Conservation (phyloP, 2,113 vertebrate species). For the Gobius niger region DNA sequence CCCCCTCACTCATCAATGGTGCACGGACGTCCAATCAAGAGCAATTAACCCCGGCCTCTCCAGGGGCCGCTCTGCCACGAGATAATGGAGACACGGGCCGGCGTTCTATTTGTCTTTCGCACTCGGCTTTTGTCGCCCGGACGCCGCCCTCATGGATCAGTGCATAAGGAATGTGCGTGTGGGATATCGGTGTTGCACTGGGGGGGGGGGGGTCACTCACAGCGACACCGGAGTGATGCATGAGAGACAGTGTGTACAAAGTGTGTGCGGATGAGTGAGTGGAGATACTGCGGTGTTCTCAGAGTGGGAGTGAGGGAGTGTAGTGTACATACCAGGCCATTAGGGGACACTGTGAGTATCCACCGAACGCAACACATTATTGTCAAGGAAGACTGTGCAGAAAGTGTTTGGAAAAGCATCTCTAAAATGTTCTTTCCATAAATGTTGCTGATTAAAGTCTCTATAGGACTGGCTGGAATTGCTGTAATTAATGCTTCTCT, state of each 20-base stretch:
- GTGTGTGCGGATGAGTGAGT: conserved; percentile 2
- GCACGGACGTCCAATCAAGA: conserved; percentile 62
- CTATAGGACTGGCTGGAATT: too few relatives aligned
- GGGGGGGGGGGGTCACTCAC: conserved; percentile 26
- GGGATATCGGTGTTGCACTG: conserved; percentile 10
- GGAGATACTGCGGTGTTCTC: not conserved
- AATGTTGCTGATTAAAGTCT: too few relatives aligned
- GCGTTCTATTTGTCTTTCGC: conserved; percentile 28
- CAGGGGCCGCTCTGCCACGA: conserved; percentile 25
- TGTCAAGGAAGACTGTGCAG: not conserved
- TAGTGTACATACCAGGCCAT: not conserved
- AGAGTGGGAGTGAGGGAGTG: not conserved
- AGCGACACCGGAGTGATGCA: conserved; percentile 10
- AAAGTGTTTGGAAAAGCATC: not conserved
- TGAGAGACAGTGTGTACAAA: conserved; percentile 29
- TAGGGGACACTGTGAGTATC: not conserved
- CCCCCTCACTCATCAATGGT: conserved; percentile 48
- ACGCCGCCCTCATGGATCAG: conserved; percentile 31
- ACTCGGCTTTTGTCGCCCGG: conserved; percentile 41
- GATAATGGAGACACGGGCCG: conserved; percentile 57
- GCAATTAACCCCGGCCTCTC: conserved; percentile 64
- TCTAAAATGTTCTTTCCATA: too few relatives aligned
- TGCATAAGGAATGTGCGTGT: conserved; percentile 49
- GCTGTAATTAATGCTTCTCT: too few relatives aligned
- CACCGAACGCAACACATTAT: not conserved